Evolutionary conservation across 2,888 invertebrate genomes (phyloP).

Genomic region (Lycocerus yunnanus): DNA sequence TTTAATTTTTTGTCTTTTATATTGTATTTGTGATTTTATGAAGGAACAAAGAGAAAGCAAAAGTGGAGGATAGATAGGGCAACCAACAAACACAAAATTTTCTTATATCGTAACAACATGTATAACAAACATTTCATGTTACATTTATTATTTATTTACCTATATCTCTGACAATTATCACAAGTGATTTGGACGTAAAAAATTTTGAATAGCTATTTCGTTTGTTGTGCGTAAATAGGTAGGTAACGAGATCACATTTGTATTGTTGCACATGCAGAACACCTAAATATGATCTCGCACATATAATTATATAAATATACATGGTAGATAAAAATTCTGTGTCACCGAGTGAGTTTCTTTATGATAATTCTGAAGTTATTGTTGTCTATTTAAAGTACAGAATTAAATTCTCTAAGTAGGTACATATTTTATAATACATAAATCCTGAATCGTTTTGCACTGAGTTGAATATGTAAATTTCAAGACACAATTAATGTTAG

Average conservation of each 20-base stretch:
- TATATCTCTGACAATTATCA: slow-evolving; percentile 33
- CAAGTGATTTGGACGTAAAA: slow-evolving; percentile 39
- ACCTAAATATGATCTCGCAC: background rate
- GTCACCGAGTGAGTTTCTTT: background rate
- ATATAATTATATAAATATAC: background rate
- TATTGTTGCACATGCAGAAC: background rate
- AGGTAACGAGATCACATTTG: slow-evolving; percentile 48
- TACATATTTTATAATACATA: slow-evolving; percentile 6
- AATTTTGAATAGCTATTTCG: slow-evolving; percentile 39
- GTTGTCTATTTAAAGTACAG: slow-evolving; percentile 27
- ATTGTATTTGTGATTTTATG: background rate
- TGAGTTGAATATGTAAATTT: slow-evolving; percentile 28
- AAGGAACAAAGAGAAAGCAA: background rate
- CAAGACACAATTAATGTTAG: slow-evolving; percentile 51
- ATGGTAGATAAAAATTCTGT: background rate
- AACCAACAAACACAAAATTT: background rate
- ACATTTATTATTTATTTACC: slow-evolving; percentile 19
- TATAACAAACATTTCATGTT: slow-evolving; percentile 31
- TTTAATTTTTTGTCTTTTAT: slow-evolving; percentile 7
- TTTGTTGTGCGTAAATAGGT: slow-evolving; percentile 43
- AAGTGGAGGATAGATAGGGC: background rate
- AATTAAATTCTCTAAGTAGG: slow-evolving; percentile 29
- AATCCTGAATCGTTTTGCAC: slow-evolving; percentile 39
- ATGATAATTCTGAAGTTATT: slow-evolving; percentile 30
- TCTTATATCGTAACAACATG: slow-evolving; percentile 26